Base-by-base conservation (phyloP, 2,888 invertebrate genomes). In the Sarcophaga carnaria region DNA sequence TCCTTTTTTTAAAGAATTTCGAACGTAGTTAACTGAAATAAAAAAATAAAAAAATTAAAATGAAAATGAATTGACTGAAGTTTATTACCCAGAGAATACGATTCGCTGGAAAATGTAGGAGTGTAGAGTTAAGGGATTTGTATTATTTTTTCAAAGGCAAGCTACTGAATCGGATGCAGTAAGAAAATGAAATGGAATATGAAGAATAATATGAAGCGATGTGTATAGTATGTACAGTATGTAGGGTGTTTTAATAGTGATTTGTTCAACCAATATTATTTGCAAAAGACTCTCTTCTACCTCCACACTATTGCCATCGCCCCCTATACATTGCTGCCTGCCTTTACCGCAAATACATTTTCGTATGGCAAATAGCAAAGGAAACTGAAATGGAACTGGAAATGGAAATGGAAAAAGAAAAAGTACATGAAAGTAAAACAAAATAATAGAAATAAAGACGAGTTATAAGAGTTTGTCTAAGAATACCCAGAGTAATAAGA, bases 191-290 rank as follows among this genome's bases (percentile, higher is more conserved):
- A 54, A 14, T 14, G 2, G 17, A 54, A 54, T 54, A 54, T 54
- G 2, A 14, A 49, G 0, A 54, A 54, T 10, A 37, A 37, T 37
- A 37, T 37, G 37, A 37, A 37, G 37, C 2, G 2, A 2, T 37
- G 2, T 10, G 8, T 37, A 8, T 10, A 27, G 6, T 27, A 67
- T 75, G 25, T 63, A 67, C 49, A 20, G 17, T 64, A 17, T 17
- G 25, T 49, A 14, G 11, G 72, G 64, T 77, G 59, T 64, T 63
- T 83, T 80, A 64, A 80, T 49, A 83, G 74, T 80, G 83, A 87
- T 83, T 83, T 81, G 74, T 83, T 87, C 78, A 80, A 75, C 78
- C 1, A 87, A 83, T 83, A 83, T 70, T 69, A 83, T 83, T 74
- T 87, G 70, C 75, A 74, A 78, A 78, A 49, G 80, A 77, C 2